phyloP scores from a whole-genome alignment of 2,113 vertebrate species.

The Dromiciops gliroides region DNA sequence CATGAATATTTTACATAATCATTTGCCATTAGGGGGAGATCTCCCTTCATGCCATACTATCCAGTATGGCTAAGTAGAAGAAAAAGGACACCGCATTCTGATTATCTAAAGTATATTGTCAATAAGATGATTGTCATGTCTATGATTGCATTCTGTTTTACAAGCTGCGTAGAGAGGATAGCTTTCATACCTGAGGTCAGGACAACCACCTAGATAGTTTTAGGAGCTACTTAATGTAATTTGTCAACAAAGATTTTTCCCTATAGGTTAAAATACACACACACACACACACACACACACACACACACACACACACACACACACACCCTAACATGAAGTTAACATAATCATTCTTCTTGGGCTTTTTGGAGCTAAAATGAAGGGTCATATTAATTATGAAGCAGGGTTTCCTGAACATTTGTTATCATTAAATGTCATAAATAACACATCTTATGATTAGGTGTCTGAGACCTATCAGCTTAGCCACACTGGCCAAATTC shows the following conservation, averaged over 20 bases:
- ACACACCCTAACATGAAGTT: accelerated
- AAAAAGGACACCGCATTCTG: background rate
- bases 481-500: background rate
- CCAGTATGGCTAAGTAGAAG: background rate
- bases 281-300: background rate
- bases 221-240: background rate
- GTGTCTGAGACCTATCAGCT: background rate
- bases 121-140: background rate
- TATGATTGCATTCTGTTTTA: background rate
- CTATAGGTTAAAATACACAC: background rate
- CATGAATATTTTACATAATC: background rate
- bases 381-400: background rate
- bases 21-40: background rate
- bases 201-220: background rate
- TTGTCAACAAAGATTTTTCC: background rate
- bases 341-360: background rate
- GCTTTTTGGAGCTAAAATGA: background rate
- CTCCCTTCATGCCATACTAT: background rate
- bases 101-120: background rate
- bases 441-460: background rate
- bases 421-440: background rate
- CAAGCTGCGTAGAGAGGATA: background rate
- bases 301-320: background rate
- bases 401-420: background rate
- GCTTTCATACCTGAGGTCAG: background rate